Percentiles rank a stretch among this genome's conserved stretches.
These are phyloP conservation scores for Melanostoma scalare DNA, from an alignment of 2,888 invertebrate species.

Conservation along the genomic window DNA sequence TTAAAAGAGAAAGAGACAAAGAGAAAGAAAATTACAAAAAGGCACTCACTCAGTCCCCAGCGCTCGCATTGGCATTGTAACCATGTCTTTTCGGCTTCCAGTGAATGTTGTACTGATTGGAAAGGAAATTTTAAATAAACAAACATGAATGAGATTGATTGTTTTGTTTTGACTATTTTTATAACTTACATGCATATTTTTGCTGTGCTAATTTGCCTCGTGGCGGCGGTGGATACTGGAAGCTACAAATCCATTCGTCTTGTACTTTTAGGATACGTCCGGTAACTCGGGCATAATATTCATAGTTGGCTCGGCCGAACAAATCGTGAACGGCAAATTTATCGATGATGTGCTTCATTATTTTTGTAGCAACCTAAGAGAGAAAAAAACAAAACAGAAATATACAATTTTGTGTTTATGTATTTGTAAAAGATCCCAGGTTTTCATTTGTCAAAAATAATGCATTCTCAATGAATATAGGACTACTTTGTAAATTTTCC, in stretches of 20 bases:
- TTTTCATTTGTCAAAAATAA: neutral
- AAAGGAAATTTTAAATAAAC: conserved; percentile 20
- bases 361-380: conserved; percentile 93
- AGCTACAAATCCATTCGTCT: conserved; percentile 98
- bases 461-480: no score
- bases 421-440: neutral
- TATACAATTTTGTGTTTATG: neutral
- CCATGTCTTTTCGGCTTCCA: conserved; percentile 95
- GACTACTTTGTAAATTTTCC: no score
- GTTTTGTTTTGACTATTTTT: conserved; percentile 2
- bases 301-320: conserved; percentile 96
- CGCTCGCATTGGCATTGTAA: conserved; percentile 94
- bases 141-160: conserved; percentile 14
- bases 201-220: conserved; percentile 86
- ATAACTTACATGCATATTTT: conserved; percentile 85
- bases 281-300: conserved; percentile 96
- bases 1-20: neutral
- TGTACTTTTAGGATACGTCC: conserved; percentile 95
- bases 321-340: conserved; percentile 97
- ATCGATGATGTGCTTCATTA: conserved; percentile 98
- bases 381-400: neutral
- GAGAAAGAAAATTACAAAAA: conserved; percentile 9
- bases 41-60: conserved; percentile 86
- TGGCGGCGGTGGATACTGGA: conserved; percentile 92
- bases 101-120: conserved; percentile 89